Evolutionary conservation across 2,113 vertebrate genomes (phyloP), one percentile per base, ranked within the genome.

Genomic region (Callipepla californica): DNA sequence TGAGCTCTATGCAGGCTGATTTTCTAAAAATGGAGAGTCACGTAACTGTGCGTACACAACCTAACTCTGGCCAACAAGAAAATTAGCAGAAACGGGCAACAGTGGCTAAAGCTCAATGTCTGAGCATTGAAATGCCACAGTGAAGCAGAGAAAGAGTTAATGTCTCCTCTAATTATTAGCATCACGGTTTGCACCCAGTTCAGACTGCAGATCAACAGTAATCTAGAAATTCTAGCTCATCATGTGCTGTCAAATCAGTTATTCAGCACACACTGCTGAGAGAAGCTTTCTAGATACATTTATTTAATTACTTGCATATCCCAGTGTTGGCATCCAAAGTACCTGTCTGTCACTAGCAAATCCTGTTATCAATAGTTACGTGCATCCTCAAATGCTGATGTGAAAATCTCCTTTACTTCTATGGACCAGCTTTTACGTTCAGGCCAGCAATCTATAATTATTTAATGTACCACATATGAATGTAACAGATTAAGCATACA

Each of bases 261-360:
- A 93, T 74, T 92, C 81, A 80, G 67, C 87, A 93, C 0, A 0
- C 59, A 76, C 50, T 94, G 76, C 82, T 87, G 62, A 80, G 72
- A 86, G 45, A 61, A 80, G 72, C 79, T 85, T 93, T 96, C 87
- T 67, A 87, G 75, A 85, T 80, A 92, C 72, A 85, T 85, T 92
- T 92, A 92, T 93, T 94, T 96, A 91, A 93, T 94, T 91, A 96
- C 85, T 59, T 87, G 61, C 48, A 91, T 51, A 77, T 80, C 32
- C 67, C 1, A 0, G 20, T 1, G 6, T 3, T 77, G 79, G 73
- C 75, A 89, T 59, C 67, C 84, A 80, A 92, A 91, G 80, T 70
- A 76, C 55, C 89, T 94, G 89, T 70, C 75, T 87, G 63, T 92
- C 78, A 79, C 72, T 70, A 85, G 63, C 30, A 68, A 70, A 75